Conservation (phyloP, 2,888 invertebrate genomes). For the Temnothorax rugatulus region DNA sequence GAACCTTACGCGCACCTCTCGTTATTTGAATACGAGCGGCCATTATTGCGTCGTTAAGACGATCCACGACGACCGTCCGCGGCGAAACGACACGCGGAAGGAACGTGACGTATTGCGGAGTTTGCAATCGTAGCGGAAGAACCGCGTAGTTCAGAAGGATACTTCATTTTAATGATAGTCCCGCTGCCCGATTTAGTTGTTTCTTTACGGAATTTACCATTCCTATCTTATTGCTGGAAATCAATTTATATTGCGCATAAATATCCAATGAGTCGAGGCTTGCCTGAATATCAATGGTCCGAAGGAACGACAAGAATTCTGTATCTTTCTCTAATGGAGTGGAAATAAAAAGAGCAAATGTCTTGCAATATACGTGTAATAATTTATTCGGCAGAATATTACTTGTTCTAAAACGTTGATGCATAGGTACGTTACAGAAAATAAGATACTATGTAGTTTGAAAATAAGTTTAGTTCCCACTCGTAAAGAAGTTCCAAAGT, state of each 20-base stretch:
- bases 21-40: constrained; percentile 34
- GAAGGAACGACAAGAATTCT: neutral
- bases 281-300: constrained; percentile 10
- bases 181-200: neutral
- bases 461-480: neutral
- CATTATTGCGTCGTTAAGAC: too few relatives aligned
- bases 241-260: constrained; percentile 32
- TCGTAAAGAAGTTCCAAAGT: neutral
- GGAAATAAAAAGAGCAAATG: constrained; percentile 28
- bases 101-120: neutral
- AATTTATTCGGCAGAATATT: neutral
- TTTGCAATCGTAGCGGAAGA: neutral
- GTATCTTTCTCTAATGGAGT: constrained; percentile 20
- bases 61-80: neutral
- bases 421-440: neutral
- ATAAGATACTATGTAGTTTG: neutral
- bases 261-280: constrained; percentile 10
- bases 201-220: constrained; percentile 1
- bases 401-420: constrained; percentile 13
- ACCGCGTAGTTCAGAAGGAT: neutral
- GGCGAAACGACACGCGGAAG: constrained; percentile 1
- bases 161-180: constrained; percentile 11
- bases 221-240: constrained; percentile 10
- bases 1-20: neutral
- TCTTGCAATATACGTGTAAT: neutral